Conservation (phyloP, 2,797 vertebrate species). For the Girardinus metallicus region DNA sequence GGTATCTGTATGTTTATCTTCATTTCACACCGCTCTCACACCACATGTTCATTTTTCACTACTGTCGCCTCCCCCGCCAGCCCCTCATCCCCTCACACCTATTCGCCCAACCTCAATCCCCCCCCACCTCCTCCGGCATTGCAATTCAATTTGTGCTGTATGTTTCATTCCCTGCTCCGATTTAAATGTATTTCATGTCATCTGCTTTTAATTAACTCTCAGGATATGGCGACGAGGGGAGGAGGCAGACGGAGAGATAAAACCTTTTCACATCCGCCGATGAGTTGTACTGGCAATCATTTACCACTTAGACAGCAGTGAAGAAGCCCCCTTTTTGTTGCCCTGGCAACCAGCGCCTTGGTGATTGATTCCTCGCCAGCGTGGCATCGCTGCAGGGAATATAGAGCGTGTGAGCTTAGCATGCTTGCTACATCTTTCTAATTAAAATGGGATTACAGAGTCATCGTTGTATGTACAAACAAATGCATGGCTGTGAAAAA, state of each 20-base stretch:
- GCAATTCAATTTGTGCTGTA: constrained; percentile 94
- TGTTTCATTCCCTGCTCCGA: constrained; percentile 92
- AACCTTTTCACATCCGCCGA: constrained; percentile 84
- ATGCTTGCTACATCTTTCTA: constrained; percentile 90
- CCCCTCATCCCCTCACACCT: constrained; percentile 28
- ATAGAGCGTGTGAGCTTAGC: constrained; percentile 74
- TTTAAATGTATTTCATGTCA: constrained; percentile 96
- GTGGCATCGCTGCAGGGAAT: constrained; percentile 93
- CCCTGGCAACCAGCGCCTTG: constrained; percentile 89
- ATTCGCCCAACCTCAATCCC: constrained; percentile 70
- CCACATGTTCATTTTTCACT: constrained; percentile 85
- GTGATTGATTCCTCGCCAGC: constrained; percentile 97
- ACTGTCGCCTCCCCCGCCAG: constrained; percentile 34
- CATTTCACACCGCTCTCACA: constrained; percentile 64
- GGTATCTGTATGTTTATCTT: constrained; percentile 48
- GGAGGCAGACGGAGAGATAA: constrained; percentile 61
- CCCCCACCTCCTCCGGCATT: constrained; percentile 68
- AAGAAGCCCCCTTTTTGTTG: constrained; percentile 91
- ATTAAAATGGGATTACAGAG: constrained; percentile 97
- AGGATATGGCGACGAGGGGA: constrained; percentile 86
- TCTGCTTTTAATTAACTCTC: constrained; percentile 97
- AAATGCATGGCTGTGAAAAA: constrained; percentile 84
- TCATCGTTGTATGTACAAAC: constrained; percentile 90
- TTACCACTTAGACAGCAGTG: constrained; percentile 93
- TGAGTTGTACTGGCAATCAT: constrained; percentile 90